A percentile compares a stretch with the other conserved stretches of the same genome.
These are phyloP conservation scores for Cydia pomonella DNA, from an alignment of 1,140 invertebrate species.

Conservation along the genomic window DNA sequence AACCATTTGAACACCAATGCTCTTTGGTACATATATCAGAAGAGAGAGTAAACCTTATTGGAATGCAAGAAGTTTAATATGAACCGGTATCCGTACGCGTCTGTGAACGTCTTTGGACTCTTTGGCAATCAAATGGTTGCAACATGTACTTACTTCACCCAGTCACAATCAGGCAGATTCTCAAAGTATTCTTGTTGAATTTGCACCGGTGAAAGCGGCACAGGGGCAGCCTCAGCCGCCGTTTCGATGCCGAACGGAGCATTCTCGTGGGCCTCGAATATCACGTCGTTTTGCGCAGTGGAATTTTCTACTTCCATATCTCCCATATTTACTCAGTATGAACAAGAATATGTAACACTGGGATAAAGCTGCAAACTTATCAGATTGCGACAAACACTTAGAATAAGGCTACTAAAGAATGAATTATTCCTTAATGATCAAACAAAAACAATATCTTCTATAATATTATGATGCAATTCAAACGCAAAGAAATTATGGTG, in stretches of 20 bases:
- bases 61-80: too few relatives aligned
- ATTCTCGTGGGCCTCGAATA: conserved; percentile 24
- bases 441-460: background rate
- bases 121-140: background rate
- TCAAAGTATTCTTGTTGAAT: conserved; percentile 75
- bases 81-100: too few relatives aligned
- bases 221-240: background rate
- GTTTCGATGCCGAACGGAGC: conserved; percentile 21
- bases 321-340: conserved; percentile 4
- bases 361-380: background rate
- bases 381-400: background rate
- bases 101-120: too few relatives aligned
- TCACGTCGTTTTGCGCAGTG: conserved; percentile 19
- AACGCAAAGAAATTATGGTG: background rate
- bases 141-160: conserved; percentile 65
- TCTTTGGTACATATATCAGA: too few relatives aligned
- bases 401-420: background rate
- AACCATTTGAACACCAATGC: too few relatives aligned
- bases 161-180: conserved; percentile 69
- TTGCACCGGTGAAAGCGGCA: conserved; percentile 52
- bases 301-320: conserved; percentile 7
- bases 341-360: background rate
- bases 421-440: background rate
- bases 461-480: background rate
- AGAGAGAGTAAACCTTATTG: too few relatives aligned